Conservation (phyloP, 2,888 invertebrate genomes). For the Drosophila kambysellisi region DNA sequence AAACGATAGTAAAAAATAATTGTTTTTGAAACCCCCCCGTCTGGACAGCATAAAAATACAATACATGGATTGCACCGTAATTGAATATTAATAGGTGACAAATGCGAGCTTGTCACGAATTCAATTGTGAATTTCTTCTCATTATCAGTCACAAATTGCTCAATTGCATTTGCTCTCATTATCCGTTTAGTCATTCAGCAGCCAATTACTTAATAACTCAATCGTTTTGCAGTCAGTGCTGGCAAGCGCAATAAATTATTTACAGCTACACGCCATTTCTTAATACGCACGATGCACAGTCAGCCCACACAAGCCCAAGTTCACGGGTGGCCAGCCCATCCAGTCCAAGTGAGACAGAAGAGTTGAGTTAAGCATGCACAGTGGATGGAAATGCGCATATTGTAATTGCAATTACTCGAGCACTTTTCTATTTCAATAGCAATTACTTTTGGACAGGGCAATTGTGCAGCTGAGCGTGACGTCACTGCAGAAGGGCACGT, state of each 20-base stretch:
- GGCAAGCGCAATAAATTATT: slow-evolving; percentile 50
- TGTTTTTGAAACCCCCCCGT: slow-evolving; percentile 13
- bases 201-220: slow-evolving; percentile 38
- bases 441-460: slow-evolving; percentile 7
- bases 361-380: slow-evolving; percentile 13
- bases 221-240: slow-evolving; percentile 28
- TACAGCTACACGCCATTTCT: slow-evolving; percentile 42
- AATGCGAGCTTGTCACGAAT: slow-evolving; percentile 40
- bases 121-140: slow-evolving; percentile 21
- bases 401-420: slow-evolving; percentile 32
- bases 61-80: background rate
- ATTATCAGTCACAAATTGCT: slow-evolving; percentile 3
- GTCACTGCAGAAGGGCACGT: slow-evolving; percentile 28
- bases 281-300: slow-evolving; percentile 4
- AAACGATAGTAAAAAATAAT: slow-evolving; percentile 18
- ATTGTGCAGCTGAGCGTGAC: slow-evolving; percentile 33
- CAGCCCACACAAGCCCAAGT: slow-evolving; percentile 21
- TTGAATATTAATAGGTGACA: slow-evolving; percentile 29
- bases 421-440: slow-evolving; percentile 20
- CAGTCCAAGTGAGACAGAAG: slow-evolving; percentile 6
- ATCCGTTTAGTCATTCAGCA: slow-evolving; percentile 27
- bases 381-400: slow-evolving; percentile 32
- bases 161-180: slow-evolving; percentile 36
- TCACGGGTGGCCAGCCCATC: slow-evolving; percentile 26
- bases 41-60: background rate